Conservation (phyloP, 2,113 vertebrate species). For the Scophthalmus maximus region DNA sequence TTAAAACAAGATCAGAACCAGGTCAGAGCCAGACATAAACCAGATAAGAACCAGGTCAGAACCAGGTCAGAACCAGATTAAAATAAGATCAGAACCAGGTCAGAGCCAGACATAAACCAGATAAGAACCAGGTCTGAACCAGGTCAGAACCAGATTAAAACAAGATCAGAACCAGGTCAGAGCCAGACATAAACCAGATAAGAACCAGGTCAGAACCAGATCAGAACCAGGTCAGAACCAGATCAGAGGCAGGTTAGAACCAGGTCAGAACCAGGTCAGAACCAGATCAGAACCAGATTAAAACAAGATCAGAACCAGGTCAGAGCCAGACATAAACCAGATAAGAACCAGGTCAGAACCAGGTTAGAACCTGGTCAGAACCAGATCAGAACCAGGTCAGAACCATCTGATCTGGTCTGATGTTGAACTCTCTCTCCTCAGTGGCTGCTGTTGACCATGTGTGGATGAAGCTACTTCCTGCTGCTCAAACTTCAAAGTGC, state of each 20-base stretch:
- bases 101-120: no score
- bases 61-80: background rate
- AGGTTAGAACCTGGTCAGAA: background rate
- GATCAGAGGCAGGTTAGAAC: no score
- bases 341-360: background rate
- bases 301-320: background rate
- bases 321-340: background rate
- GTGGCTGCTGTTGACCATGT: conserved; percentile 86
- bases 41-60: no score
- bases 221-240: no score
- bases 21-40: no score
- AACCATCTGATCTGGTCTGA: background rate
- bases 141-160: background rate
- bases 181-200: no score
- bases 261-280: no score
- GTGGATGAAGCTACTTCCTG: conserved; percentile 70
- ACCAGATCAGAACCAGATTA: background rate
- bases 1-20: no score
- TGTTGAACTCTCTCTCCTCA: conserved; percentile 46
- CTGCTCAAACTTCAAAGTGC: background rate
- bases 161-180: no score
- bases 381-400: background rate
- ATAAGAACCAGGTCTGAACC: background rate
- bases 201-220: no score
- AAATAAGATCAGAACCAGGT: background rate